Evolutionary conservation across 1,140 invertebrate species (phyloP).

Genomic region (Wiebesia pumilae): DNA sequence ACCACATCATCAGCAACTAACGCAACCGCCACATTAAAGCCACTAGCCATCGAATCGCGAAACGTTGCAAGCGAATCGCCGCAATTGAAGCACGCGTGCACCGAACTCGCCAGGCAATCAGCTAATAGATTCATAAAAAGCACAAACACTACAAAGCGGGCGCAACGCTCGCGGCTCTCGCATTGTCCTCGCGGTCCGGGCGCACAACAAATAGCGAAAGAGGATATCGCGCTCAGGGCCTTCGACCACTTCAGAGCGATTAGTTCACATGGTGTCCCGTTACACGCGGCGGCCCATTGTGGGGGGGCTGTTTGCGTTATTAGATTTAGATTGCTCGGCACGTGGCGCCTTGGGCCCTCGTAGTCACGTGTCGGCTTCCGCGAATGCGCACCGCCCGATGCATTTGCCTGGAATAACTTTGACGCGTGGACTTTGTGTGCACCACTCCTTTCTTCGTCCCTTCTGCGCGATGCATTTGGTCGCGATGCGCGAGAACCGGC

Average conservation of each 20-base stretch:
- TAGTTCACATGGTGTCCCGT: slow-evolving; percentile 74
- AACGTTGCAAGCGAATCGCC: too few species aligned
- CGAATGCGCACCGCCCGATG: neutral
- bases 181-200: slow-evolving; percentile 2
- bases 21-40: too few species aligned
- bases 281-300: slow-evolving; percentile 64
- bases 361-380: slow-evolving; percentile 55
- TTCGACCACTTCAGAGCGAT: slow-evolving; percentile 69
- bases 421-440: slow-evolving; percentile 44
- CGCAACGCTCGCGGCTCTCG: neutral
- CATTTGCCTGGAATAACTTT: slow-evolving; percentile 32
- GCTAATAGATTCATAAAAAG: slow-evolving; percentile 39
- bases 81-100: too few species aligned
- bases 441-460: too few species aligned
- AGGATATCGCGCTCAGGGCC: slow-evolving; percentile 58
- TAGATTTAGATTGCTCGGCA: slow-evolving; percentile 71
- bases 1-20: too few species aligned
- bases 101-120: neutral
- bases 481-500: slow-evolving; percentile 11
- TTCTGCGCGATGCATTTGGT: neutral
- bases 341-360: slow-evolving; percentile 60
- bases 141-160: neutral
- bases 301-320: slow-evolving; percentile 71
- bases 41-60: too few species aligned
- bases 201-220: slow-evolving; percentile 62